phyloP scores from a whole-genome alignment of 2,888 invertebrate species.

The Prosopocoilus inquinatus region DNA sequence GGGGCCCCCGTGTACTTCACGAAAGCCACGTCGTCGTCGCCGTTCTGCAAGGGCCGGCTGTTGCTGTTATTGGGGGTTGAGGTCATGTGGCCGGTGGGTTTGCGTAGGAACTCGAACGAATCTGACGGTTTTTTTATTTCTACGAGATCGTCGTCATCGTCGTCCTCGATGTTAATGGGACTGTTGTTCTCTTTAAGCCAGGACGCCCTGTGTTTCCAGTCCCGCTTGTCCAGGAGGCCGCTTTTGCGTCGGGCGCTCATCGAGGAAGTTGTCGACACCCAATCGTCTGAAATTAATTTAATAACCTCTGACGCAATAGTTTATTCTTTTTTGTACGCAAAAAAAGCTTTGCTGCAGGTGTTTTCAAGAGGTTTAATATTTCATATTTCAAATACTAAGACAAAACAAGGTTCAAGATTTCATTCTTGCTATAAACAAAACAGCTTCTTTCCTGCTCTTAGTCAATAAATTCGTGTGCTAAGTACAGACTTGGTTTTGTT shows the following conservation, averaged over 20 bases:
- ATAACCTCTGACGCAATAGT: not conserved
- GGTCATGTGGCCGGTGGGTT: slow-evolving; percentile 18
- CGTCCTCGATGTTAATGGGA: slow-evolving; percentile 29
- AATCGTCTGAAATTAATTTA: slow-evolving; percentile 26
- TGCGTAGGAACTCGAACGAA: slow-evolving; percentile 10
- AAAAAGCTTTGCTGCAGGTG: too few species aligned
- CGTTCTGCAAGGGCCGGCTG: slow-evolving; percentile 20
- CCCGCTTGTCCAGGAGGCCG: slow-evolving; percentile 14
- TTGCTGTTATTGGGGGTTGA: slow-evolving; percentile 28
- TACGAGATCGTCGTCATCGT: slow-evolving; percentile 30
- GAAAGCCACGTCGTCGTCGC: slow-evolving; percentile 39
- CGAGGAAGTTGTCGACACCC: slow-evolving; percentile 18
- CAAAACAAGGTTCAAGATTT: too few species aligned
- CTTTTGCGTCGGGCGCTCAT: slow-evolving; percentile 9
- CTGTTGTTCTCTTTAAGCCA: slow-evolving; percentile 4
- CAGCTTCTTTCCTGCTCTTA: too few species aligned
- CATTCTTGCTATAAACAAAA: too few species aligned
- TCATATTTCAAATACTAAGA: too few species aligned
- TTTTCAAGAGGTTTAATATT: too few species aligned
- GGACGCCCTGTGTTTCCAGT: slow-evolving; percentile 7
- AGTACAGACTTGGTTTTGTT: too few species aligned
- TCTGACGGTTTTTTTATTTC: slow-evolving; percentile 16
- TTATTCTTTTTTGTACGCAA: too few species aligned
- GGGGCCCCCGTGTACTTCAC: slow-evolving; percentile 34
- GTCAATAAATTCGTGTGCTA: too few species aligned